phyloP scores from a whole-genome alignment of 2,113 vertebrate genomes.

The Indri indri region DNA sequence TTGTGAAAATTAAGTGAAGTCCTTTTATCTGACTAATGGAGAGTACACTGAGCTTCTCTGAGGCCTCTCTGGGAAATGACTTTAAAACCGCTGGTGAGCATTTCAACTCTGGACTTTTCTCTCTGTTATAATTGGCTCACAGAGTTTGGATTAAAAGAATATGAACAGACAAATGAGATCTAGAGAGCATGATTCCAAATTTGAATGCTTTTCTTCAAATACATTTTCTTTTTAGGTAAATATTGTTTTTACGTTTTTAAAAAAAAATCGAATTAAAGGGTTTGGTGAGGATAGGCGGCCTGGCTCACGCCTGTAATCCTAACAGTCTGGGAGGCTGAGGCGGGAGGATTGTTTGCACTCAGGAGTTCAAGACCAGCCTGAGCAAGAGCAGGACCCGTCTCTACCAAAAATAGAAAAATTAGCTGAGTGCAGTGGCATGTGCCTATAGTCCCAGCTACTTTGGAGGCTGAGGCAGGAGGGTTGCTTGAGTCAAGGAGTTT shows the following conservation, averaged over 20 bases:
- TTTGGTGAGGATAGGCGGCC: too few relatives aligned
- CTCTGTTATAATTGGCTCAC: slow-evolving; percentile 35
- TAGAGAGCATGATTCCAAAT: background rate
- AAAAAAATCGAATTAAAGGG: background rate
- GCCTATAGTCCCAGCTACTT: too few relatives aligned
- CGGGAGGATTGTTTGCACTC: too few relatives aligned
- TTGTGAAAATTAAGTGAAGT: slow-evolving; percentile 13
- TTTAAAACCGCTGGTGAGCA: background rate
- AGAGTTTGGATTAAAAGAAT: background rate
- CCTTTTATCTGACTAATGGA: slow-evolving; percentile 7
- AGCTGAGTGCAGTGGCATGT: too few relatives aligned
- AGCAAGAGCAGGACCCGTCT: too few relatives aligned
- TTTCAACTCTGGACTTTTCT: background rate
- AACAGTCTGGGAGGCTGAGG: too few relatives aligned
- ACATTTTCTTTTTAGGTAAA: slow-evolving; percentile 5
- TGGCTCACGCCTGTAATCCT: too few relatives aligned
- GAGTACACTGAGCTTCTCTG: background rate
- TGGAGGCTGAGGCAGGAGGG: too few relatives aligned
- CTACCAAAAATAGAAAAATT: too few relatives aligned
- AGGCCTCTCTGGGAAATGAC: background rate
- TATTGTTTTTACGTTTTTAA: background rate
- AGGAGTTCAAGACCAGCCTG: too few relatives aligned
- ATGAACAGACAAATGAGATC: background rate
- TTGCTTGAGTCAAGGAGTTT: too few relatives aligned
- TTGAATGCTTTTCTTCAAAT: slow-evolving; percentile 6